Base-by-base conservation (phyloP, 2,797 vertebrate genomes). In the Notolabrus celidotus region DNA sequence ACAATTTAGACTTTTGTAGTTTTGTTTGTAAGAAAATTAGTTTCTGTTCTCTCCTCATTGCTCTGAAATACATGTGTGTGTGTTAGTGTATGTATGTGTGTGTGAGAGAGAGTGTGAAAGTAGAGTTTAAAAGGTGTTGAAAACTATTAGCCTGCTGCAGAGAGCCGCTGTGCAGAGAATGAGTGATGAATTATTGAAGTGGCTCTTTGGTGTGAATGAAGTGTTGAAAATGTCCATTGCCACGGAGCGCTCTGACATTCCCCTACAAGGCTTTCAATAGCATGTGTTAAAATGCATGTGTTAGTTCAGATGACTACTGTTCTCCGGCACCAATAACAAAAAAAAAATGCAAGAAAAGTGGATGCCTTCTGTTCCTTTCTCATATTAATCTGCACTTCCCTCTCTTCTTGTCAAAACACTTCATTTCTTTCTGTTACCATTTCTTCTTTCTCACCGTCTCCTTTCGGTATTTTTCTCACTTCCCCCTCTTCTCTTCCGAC, bases 171-270 rank as follows among this genome's bases (percentile, higher is more conserved):
- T 58, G 79, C 67, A 56, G 63, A 85, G 88, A 91, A 77, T 88
- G 91, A 92, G 88, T 92, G 92, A 93, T 93, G 90, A 94, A 92
- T 93, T 92, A 93, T 92, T 94, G 90, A 93, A 92, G 90, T 91
- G 89, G 82, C 87, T 91, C 89, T 93, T 90, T 91, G 88, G 91
- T 91, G 87, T 89, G 92, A 94, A 93, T 91, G 90, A 91, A 91
- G 91, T 91, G 90, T 90, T 92, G 92, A 93, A 93, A 94, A 88
- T 79, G 90, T 86, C 84, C 82, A 78, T 86, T 88, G 87, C 90
- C 83, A 83, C 70, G 7, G 73, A 88, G 75, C 79, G 67, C 80
- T 80, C 67, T 61, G 80, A 82, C 81, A 49, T 80, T 81, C 54
- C 71, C 53, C 80, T 71, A 42, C 75, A 39, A 42, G 57, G 62